Base-by-base conservation (phyloP, 2,888 invertebrate genomes). In the Parasteatoda lunata region DNA sequence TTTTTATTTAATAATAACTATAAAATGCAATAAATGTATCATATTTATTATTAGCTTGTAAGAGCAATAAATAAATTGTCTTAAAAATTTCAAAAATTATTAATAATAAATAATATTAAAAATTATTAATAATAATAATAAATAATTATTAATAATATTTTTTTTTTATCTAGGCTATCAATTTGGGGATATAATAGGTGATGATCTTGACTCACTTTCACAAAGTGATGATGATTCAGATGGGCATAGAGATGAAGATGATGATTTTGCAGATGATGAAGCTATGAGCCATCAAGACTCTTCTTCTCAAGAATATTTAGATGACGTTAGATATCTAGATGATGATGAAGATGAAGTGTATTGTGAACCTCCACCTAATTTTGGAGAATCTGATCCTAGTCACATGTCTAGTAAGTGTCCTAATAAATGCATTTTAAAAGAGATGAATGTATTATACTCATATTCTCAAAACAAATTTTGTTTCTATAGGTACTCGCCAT, bases 181-280 rank as follows among this genome's bases (percentile, higher is more conserved):
- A 54, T 89, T 89, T 80, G 89, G 87, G 11, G 89, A 89, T 70
- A 81, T 89, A 66, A 84, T 87, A 45, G 87, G 89, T 66, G 89
- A 89, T 84, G 89, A 89, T 83, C 66, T 78, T 51, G 89, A 89
- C 64, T 89, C 89, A n/a, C 49, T 89, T n/a, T 89, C 89, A n/a
- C 89, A 88, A 73, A 84, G 88, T 71, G 89, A 87, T 65, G 89
- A 89, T 73, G 89, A 89, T 65, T 86, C 84, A 52, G 88, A 89
- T 88, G 88, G 88, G 15, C 83, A 84, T 47, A 47, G 86, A 13
- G 87, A 88, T 49, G 88, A 88, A 65, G 89, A 89, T 15, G 94
- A 94, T 91, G 93, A 94, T 83, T 94, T 94, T 90, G 94, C 94
- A 9, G 94, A 94, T 89, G 94, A 94, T 89, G 94, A 94, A 90